These are phyloP conservation scores for Gasteruption jaculator DNA, from an alignment of 2,888 invertebrate species.

Conservation along the genomic window DNA sequence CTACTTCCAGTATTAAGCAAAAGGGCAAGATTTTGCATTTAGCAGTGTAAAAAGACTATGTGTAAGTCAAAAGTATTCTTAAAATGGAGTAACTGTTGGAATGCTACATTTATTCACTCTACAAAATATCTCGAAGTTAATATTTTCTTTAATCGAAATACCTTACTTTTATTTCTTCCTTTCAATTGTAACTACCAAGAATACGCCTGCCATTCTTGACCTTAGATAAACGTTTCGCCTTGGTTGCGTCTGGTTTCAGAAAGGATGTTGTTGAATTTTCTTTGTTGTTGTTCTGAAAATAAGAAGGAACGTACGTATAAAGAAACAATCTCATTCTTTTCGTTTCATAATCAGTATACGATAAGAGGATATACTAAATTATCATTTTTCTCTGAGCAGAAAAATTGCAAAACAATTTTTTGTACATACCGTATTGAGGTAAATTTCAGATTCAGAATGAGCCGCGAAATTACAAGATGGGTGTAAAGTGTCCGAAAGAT, in stretches of 20 bases:
- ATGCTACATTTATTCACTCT: conserved; percentile 22
- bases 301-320: conserved; percentile 1
- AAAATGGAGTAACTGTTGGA: conserved; percentile 16
- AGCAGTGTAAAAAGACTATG: too few species aligned
- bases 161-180: conserved; percentile 7
- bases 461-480: conserved; percentile 26
- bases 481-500: conserved; percentile 28
- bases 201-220: conserved; percentile 26
- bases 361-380: conserved; percentile 1
- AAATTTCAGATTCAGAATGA: conserved; percentile 29
- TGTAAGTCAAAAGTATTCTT: conserved; percentile 24
- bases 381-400: conserved; percentile 1
- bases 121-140: conserved; percentile 15
- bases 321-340: conserved; percentile 2
- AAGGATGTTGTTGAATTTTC: conserved; percentile 34
- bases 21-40: too few species aligned
- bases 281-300: conserved; percentile 31
- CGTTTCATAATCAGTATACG: neutral
- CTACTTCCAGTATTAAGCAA: too few species aligned
- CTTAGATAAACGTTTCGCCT: conserved; percentile 28
- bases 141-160: conserved; percentile 9
- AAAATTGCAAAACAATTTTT: too few species aligned
- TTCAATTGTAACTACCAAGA: conserved; percentile 30
- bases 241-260: conserved; percentile 21
- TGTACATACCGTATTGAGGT: too few species aligned